phyloP scores from a whole-genome alignment of 2,888 invertebrate species.

The Mystacides longicornis region DNA sequence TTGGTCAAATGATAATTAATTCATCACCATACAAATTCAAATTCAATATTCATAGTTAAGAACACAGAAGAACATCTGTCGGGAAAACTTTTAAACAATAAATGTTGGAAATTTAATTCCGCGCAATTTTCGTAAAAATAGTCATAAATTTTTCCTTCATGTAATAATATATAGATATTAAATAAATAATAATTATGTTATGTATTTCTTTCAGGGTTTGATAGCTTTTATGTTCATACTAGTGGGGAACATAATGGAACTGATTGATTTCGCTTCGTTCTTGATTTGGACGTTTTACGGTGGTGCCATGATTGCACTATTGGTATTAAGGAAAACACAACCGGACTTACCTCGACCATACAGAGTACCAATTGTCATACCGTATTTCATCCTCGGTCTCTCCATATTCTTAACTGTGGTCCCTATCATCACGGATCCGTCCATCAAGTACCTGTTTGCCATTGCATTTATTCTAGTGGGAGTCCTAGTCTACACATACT shows the following conservation, averaged over 20 bases:
- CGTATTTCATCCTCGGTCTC: conserved; percentile 61
- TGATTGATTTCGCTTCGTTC: conserved; percentile 83
- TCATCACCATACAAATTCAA: too few relatives aligned
- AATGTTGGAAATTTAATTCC: not conserved
- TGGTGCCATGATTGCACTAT: conserved; percentile 67
- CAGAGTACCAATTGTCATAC: conserved; percentile 63
- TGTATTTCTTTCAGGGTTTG: conserved; percentile 48
- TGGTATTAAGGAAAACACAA: conserved; percentile 65
- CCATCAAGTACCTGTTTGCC: conserved; percentile 69
- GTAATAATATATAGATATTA: too few relatives aligned
- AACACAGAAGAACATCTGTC: too few relatives aligned
- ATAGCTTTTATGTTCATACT: conserved; percentile 64
- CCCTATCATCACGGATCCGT: conserved; percentile 70
- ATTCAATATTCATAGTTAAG: too few relatives aligned
- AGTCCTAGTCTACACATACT: conserved; percentile 62
- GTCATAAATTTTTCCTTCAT: not conserved
- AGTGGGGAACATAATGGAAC: conserved; percentile 63
- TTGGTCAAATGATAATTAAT: too few relatives aligned
- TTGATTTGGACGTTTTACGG: conserved; percentile 86
- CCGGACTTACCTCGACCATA: conserved; percentile 64
- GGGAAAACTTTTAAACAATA: too few relatives aligned
- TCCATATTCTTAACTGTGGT: conserved; percentile 65
- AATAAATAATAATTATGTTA: not conserved
- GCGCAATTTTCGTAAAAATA: too few relatives aligned
- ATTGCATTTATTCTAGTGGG: conserved; percentile 64